Conservation (phyloP, 1,140 invertebrate species). For the Drosophila eugracilis region DNA sequence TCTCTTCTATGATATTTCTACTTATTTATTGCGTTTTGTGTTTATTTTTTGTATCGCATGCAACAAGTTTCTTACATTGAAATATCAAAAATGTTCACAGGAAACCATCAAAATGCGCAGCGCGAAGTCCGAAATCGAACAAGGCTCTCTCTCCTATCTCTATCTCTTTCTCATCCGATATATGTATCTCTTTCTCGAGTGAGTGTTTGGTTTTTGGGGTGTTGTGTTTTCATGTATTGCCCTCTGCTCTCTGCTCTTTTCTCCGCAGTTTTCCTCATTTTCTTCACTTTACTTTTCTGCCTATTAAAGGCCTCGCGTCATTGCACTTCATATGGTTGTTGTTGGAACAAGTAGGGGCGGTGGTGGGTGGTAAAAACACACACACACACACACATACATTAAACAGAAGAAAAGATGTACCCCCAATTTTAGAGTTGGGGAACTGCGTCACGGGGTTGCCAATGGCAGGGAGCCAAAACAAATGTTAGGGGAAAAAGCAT, state of each 20-base stretch:
- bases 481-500: conserved; percentile 23
- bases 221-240: conserved; percentile 9
- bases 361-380: conserved; percentile 11
- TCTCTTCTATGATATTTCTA: not conserved
- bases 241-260: conserved; percentile 34
- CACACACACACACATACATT: conserved; percentile 11
- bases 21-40: conserved; percentile 4
- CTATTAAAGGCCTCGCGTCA: conserved; percentile 46
- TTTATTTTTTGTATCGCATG: conserved; percentile 48
- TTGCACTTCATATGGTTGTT: conserved; percentile 39
- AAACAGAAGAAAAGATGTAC: conserved; percentile 2
- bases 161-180: not conserved
- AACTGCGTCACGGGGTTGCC: conserved; percentile 66
- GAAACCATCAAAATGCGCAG: conserved; percentile 80
- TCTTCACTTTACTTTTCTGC: not conserved
- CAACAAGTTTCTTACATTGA: conserved; percentile 75
- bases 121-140: conserved; percentile 50
- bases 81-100: conserved; percentile 78
- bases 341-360: not conserved
- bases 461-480: conserved; percentile 36
- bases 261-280: conserved; percentile 26
- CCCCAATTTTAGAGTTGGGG: conserved; percentile 9
- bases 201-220: conserved; percentile 13
- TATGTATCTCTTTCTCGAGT: conserved; percentile 13
- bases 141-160: conserved; percentile 5